Conservation (phyloP, 2,888 invertebrate species). For the Tipula vernalis region DNA sequence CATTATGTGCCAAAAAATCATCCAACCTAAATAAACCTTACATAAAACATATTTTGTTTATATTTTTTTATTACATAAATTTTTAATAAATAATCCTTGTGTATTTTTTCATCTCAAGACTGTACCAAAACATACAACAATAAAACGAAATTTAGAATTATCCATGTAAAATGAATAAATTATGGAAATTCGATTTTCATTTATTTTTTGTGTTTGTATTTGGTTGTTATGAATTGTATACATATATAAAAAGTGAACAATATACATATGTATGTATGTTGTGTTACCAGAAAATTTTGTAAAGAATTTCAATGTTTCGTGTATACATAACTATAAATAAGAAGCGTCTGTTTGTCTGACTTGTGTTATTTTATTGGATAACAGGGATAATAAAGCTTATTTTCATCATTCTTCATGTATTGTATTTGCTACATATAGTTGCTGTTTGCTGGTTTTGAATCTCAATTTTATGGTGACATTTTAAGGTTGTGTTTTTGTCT, state of each 20-base stretch:
- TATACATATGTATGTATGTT: neutral
- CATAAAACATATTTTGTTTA: neutral
- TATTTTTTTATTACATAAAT: neutral
- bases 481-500: neutral
- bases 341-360: neutral
- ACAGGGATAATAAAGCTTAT: neutral
- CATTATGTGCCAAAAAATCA: neutral
- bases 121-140: neutral
- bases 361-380: neutral
- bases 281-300: neutral
- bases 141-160: neutral
- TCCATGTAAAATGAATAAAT: conserved; percentile 4
- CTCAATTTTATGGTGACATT: neutral
- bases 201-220: neutral
- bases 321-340: neutral
- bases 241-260: no score
- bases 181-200: neutral
- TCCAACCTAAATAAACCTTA: neutral
- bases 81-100: neutral
- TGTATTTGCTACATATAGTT: neutral
- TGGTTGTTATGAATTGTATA: no score
- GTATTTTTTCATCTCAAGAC: neutral
- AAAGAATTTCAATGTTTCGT: neutral
- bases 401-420: neutral
- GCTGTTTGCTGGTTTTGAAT: neutral